Percentiles rank a stretch among this genome's conserved stretches.
These are phyloP conservation scores for Acrocephalus kingi DNA, from an alignment of 2,113 vertebrate genomes.

Conservation along the genomic window DNA sequence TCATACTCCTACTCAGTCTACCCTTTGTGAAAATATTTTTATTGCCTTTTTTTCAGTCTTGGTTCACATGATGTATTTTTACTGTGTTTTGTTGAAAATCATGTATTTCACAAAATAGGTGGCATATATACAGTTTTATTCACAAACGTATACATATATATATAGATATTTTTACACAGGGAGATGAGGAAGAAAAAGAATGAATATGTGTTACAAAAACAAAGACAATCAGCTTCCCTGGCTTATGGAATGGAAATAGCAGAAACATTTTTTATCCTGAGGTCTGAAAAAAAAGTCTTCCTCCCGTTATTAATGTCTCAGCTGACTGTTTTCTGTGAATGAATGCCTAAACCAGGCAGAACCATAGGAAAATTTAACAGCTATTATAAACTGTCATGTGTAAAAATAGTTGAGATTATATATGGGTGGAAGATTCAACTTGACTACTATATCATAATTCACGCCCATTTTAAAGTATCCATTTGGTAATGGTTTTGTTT, in stretches of 20 bases:
- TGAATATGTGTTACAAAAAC: not conserved
- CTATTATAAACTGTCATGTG: not conserved
- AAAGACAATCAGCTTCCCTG: not conserved
- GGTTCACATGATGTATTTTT: not conserved
- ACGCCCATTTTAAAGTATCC: not conserved
- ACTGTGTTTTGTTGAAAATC: not conserved
- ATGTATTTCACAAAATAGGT: not conserved
- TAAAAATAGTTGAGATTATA: not conserved
- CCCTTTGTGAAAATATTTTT: not conserved
- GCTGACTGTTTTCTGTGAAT: not conserved
- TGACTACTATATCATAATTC: not conserved
- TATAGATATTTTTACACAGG: not conserved
- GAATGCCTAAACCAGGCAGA: not conserved
- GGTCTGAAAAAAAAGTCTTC: not conserved
- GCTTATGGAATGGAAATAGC: not conserved
- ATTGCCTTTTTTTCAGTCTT: not conserved
- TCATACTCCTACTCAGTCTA: not conserved
- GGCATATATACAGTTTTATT: not conserved
- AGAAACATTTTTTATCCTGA: not conserved
- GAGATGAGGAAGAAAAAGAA: not conserved
- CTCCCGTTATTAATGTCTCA: not conserved
- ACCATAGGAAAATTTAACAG: not conserved
- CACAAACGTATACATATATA: not conserved
- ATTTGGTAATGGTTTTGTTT: not conserved
- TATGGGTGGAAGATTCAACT: not conserved